A percentile compares a stretch with the other conserved stretches of the same genome.
phyloP scores from a whole-genome alignment of 2,113 vertebrate species.

The Psammodynastes pulverulentus region DNA sequence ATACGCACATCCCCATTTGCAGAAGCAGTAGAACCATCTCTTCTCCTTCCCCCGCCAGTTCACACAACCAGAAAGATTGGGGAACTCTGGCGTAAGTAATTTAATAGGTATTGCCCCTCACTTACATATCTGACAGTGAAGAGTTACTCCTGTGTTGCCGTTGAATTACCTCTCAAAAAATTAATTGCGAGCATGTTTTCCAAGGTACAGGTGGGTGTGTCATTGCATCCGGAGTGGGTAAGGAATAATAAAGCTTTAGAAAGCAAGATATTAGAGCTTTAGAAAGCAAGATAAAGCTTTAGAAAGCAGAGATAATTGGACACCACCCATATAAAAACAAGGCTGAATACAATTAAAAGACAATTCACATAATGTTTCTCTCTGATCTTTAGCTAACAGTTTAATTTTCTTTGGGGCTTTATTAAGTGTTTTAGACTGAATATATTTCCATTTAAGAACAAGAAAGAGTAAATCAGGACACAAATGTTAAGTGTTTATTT shows the following conservation, averaged over 20 bases:
- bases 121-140: not conserved
- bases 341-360: constrained; percentile 34
- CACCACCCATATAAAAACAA: not conserved
- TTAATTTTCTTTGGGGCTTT: constrained; percentile 58
- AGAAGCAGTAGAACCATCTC: too few species aligned
- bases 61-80: too few species aligned
- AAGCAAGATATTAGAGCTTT: constrained; percentile 7
- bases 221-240: not conserved
- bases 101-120: not conserved
- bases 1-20: too few species aligned
- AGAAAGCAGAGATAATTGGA: constrained; percentile 16
- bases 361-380: constrained; percentile 56
- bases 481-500: not conserved
- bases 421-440: constrained; percentile 46
- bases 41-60: too few species aligned
- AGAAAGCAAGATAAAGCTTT: not conserved
- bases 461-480: not conserved
- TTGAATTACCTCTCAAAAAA: constrained; percentile 8
- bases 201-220: not conserved
- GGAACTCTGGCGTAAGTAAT: not conserved
- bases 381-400: constrained; percentile 52
- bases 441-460: constrained; percentile 39
- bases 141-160: not conserved
- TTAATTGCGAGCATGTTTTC: not conserved
- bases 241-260: constrained; percentile 6